Conservation (phyloP, 2,888 invertebrate species). For the Eristalis tenax region DNA sequence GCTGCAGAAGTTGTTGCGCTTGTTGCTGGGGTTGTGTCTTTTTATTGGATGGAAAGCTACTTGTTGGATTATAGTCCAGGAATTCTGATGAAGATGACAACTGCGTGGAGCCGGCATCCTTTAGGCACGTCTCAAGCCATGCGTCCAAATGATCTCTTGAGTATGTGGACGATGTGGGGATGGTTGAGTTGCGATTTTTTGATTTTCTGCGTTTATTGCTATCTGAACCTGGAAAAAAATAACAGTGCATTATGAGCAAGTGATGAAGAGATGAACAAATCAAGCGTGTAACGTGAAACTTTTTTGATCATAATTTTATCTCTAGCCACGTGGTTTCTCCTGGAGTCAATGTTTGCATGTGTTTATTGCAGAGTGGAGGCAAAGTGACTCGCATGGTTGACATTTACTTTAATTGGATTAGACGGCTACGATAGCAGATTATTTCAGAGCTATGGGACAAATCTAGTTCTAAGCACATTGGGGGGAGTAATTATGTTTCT, state of each 20-base stretch:
- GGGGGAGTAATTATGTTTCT: no score
- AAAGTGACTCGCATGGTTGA: no score
- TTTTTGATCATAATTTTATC: not conserved
- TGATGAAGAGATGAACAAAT: not conserved
- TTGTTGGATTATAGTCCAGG: conserved; percentile 79
- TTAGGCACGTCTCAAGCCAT: conserved; percentile 80
- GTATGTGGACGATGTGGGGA: conserved; percentile 74
- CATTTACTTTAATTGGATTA: no score
- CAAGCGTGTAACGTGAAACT: not conserved
- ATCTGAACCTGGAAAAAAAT: conserved; percentile 74
- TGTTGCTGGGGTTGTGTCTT: conserved; percentile 42
- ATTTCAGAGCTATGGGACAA: no score
- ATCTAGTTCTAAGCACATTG: no score
- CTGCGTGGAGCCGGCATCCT: conserved; percentile 79
- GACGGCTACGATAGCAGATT: no score
- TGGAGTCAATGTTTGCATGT: no score
- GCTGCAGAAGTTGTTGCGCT: conserved; percentile 68
- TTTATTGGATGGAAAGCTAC: conserved; percentile 69
- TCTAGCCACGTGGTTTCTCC: no score
- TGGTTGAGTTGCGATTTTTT: conserved; percentile 78
- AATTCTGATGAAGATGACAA: conserved; percentile 80
- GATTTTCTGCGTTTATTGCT: conserved; percentile 79
- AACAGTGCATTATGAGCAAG: not conserved
- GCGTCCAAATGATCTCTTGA: conserved; percentile 80
- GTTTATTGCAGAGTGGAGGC: no score